Evolutionary conservation across 2,888 invertebrate genomes (phyloP).

Genomic region (Eupithecia abbreviata): DNA sequence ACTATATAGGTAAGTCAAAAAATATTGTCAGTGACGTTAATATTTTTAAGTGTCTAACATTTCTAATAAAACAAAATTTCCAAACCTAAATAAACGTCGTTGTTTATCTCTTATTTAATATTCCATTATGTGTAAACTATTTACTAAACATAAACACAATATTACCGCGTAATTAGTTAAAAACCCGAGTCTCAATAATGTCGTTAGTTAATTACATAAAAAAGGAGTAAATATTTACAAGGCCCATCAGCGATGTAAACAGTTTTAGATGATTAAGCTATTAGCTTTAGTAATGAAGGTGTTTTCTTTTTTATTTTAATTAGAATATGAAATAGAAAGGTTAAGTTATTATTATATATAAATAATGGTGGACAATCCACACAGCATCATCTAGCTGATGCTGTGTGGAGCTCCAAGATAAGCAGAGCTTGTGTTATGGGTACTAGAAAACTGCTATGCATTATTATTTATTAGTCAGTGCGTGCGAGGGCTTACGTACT

Average conservation of each 20-base stretch:
- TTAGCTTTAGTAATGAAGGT: background rate
- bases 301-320: background rate
- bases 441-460: too few relatives aligned
- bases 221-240: slow-evolving; percentile 7
- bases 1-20: background rate
- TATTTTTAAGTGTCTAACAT: background rate
- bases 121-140: background rate
- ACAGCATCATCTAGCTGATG: too few relatives aligned
- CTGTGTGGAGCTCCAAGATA: too few relatives aligned
- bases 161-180: background rate
- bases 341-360: background rate
- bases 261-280: background rate
- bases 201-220: slow-evolving; percentile 8
- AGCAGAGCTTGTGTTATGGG: too few relatives aligned
- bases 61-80: background rate
- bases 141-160: background rate
- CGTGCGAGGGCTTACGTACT: too few relatives aligned
- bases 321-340: background rate
- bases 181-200: background rate
- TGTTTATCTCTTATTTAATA: background rate
- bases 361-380: too few relatives aligned
- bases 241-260: background rate
- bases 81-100: background rate
- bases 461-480: too few relatives aligned
- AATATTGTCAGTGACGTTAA: background rate